Percentiles rank a stretch among this genome's conserved stretches.
phyloP scores from a whole-genome alignment of 2,113 vertebrate species.

The Sinocyclocheilus maitianheensis region DNA sequence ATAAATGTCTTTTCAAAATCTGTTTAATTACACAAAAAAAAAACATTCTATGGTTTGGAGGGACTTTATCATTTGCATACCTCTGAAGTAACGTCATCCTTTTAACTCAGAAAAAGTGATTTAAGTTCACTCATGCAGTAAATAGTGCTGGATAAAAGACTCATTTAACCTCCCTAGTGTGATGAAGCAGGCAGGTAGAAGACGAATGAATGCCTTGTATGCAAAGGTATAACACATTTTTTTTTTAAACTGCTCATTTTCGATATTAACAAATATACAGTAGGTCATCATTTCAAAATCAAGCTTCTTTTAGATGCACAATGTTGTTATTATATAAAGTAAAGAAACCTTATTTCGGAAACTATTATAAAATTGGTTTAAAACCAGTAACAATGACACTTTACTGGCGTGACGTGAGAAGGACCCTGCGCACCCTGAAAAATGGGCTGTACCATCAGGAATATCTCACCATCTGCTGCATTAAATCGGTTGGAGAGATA shows the following conservation, averaged over 20 bases:
- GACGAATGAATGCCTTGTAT: too few species aligned
- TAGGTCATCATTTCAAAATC: too few species aligned
- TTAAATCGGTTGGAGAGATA: too few species aligned
- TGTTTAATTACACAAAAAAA: not conserved
- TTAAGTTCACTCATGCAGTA: conserved; percentile 40
- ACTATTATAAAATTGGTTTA: not conserved
- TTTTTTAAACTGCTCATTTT: not conserved
- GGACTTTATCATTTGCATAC: conserved; percentile 24
- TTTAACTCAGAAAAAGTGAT: conserved; percentile 28
- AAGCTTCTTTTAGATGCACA: not conserved
- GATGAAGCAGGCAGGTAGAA: not conserved
- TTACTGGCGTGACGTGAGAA: not conserved
- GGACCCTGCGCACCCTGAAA: not conserved
- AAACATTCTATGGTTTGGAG: not conserved
- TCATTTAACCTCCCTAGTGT: conserved; percentile 13
- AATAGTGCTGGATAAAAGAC: conserved; percentile 21
- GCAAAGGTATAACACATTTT: too few species aligned
- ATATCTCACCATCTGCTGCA: too few species aligned
- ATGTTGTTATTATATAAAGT: not conserved
- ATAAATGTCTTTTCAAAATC: not conserved
- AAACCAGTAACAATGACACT: not conserved
- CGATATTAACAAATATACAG: too few species aligned
- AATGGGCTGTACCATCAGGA: not conserved
- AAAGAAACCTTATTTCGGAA: not conserved
- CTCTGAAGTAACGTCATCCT: conserved; percentile 25